Base-by-base conservation (phyloP, 1,140 invertebrate species). In the Neodiprion virginianus region DNA sequence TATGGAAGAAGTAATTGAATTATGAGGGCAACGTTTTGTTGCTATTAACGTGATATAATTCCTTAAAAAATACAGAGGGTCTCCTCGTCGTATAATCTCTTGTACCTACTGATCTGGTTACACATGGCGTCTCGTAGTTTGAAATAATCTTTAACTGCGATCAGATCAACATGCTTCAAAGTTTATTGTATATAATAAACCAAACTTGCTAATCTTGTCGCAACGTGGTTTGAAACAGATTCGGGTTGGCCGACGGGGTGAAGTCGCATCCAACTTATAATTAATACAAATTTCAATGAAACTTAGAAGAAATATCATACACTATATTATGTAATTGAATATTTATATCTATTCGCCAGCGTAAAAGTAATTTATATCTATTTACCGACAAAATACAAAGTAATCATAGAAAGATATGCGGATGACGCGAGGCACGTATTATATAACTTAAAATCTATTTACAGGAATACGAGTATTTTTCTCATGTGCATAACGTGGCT, bases 31-130 rank as follows among this genome's bases (percentile, higher is more conserved):
- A 12, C 53, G 28, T 40, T 40, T 61, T 17, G 5, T 61, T 61
- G 53, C 53, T 14, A 61, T 61, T 61, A 61, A 61, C 53, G 53
- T 61, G 53, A 61, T 61, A 61, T 61, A 61, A 61, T 61, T 61
- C n/a, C 53, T 61, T 61, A 61, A 5, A 61, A 61, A 61, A 61
- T 61, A 61, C 53, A 61, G 5, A 61, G 53, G 11, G 5, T 61
- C 53, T 12, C 53, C 3, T 61, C 53, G 53, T 61, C 53, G 53
- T 61, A 40, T 40, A 61, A 61, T 61, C 8, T 61, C 53, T 61
- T 61, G 53, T 61, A 61, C 53, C 11, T 61, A 61, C 11, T 17
- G 17, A 61, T 17, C 11, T 17, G 11, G 11, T 12, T 61, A 61
- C 53, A 61, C 53, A 61, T 14, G n/a, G 53, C 53, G 53, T 61